A percentile compares a stretch with the other conserved stretches of the same genome.
Evolutionary conservation across 1,140 invertebrate species (phyloP).

Genomic region (Listronotus bonariensis): DNA sequence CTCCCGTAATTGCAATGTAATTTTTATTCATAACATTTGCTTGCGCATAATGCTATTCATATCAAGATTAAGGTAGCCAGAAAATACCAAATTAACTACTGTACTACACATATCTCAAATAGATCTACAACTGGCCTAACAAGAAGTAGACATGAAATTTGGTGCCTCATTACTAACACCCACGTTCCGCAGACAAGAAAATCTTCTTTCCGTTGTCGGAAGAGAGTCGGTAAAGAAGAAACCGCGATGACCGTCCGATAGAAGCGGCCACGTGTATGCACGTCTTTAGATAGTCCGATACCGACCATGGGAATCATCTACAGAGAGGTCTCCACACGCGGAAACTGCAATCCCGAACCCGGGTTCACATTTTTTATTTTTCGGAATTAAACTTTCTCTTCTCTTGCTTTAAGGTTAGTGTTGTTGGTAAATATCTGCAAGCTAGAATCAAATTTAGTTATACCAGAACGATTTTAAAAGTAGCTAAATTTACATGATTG

Average conservation of each 20-base stretch:
- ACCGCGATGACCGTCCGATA: constrained; percentile 40
- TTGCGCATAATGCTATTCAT: neutral
- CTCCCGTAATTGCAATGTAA: too few relatives aligned
- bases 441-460: too few relatives aligned
- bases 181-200: constrained; percentile 22
- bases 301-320: constrained; percentile 40
- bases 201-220: constrained; percentile 36
- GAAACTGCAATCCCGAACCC: constrained; percentile 19
- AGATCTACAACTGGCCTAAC: constrained; percentile 38
- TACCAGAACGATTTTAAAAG: too few relatives aligned
- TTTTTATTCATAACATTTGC: too few relatives aligned
- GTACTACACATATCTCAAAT: constrained; percentile 27
- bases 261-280: constrained; percentile 39
- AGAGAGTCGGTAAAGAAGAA: constrained; percentile 23
- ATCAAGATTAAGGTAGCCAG: constrained; percentile 19
- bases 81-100: constrained; percentile 36
- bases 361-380: constrained; percentile 7
- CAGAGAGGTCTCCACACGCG: constrained; percentile 28
- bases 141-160: constrained; percentile 38
- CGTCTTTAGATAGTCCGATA: constrained; percentile 37
- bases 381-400: constrained; percentile 13
- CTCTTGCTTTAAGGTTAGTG: constrained; percentile 1
- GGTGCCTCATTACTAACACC: constrained; percentile 40
- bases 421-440: too few relatives aligned
- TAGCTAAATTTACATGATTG: too few relatives aligned